phyloP scores from a whole-genome alignment of 2,888 invertebrate species.

The Dioctria rufipes region DNA sequence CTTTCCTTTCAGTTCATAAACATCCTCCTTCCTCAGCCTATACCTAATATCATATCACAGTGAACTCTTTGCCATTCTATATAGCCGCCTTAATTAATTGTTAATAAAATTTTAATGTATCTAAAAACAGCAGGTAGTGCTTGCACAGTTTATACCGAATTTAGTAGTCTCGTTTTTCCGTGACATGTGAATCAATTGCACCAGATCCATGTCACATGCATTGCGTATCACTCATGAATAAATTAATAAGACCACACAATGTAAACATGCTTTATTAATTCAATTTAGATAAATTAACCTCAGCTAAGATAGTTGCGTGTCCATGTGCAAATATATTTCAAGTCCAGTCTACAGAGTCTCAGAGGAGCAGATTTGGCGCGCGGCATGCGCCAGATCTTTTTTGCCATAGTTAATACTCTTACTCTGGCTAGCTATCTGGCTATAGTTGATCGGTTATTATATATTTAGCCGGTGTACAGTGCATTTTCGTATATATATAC shows the following conservation, averaged over 20 bases:
- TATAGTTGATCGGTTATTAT: too few relatives aligned
- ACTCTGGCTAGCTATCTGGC: not conserved
- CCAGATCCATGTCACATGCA: conserved; percentile 57
- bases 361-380: conserved; percentile 27
- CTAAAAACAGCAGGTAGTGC: conserved; percentile 24
- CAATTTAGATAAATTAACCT: conserved; percentile 72
- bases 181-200: conserved; percentile 55
- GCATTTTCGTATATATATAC: too few relatives aligned
- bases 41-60: too few relatives aligned
- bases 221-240: conserved; percentile 59
- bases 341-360: not conserved
- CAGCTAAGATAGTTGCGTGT: conserved; percentile 62
- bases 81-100: conserved; percentile 10
- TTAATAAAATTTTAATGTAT: conserved; percentile 44
- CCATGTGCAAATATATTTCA: conserved; percentile 51
- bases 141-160: not conserved
- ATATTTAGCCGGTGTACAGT: too few relatives aligned
- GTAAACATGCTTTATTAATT: conserved; percentile 72
- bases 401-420: not conserved
- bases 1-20: too few relatives aligned
- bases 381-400: conserved; percentile 57
- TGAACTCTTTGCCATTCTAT: too few relatives aligned
- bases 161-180: conserved; percentile 32
- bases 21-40: too few relatives aligned
- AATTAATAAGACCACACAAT: conserved; percentile 69